phyloP scores from a whole-genome alignment of 2,113 vertebrate species.

The Otis tarda region DNA sequence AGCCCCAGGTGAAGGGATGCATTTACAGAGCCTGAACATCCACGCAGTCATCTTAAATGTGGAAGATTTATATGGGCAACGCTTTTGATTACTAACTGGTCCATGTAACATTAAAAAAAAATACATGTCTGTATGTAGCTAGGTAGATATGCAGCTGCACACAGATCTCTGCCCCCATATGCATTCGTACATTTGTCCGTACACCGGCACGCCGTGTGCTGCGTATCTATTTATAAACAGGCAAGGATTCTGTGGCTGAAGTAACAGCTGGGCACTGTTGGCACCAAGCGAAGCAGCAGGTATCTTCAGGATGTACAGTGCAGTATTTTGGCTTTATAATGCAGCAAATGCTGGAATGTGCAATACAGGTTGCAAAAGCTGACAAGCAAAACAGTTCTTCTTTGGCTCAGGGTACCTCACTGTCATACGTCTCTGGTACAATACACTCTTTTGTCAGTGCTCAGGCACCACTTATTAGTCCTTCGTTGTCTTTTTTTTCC shows the following conservation, averaged over 20 bases:
- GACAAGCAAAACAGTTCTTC: background rate
- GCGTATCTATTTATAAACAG: background rate
- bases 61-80: background rate
- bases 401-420: conserved; percentile 60
- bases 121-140: background rate
- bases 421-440: conserved; percentile 7
- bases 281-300: background rate
- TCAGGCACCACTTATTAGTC: background rate
- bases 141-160: background rate
- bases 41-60: background rate
- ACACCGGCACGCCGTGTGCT: fast-evolving
- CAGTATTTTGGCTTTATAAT: background rate
- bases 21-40: background rate
- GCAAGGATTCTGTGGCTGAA: background rate
- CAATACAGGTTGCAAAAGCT: conserved; percentile 47
- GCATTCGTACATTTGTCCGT: fast-evolving
- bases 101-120: background rate
- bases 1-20: background rate
- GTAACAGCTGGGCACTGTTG: background rate
- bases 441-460: background rate
- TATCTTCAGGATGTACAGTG: background rate
- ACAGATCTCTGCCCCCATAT: background rate
- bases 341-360: conserved; percentile 29
- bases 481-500: background rate
- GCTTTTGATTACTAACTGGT: background rate